Evolutionary conservation across 2,888 invertebrate species (phyloP), one percentile per base, ranked within the genome.

Genomic region (Cheilosia vulpina): DNA sequence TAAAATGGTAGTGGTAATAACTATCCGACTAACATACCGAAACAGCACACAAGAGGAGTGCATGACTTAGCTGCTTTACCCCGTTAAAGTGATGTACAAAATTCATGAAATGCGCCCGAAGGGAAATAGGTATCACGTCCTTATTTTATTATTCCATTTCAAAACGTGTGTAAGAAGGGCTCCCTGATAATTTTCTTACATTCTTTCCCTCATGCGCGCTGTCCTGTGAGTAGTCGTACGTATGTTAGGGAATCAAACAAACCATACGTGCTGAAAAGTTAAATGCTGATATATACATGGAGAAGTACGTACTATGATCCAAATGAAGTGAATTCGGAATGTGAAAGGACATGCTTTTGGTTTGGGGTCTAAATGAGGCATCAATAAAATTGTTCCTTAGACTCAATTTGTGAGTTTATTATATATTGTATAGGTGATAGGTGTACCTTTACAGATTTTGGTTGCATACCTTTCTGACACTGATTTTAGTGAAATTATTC

Each of bases 71-170:
- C 73, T 63, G 55, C 73, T 63, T 79, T 58, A 69, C 73, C 52
- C 73, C 79, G 57, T 79, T 73, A 69, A 79, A 55, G 43, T 34
- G 50, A 73, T 19, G 57, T 83, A 63, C 65, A 73, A 47, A 73
- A 73, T 79, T 75, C 73, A 79, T 69, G 69, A 60, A 68, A 55
- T 45, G 17, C 68, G 57, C 62, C 50, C 41, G 57, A 63, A 69
- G 57, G 57, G 63, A 63, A 75, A 69, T 79, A 21, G 21, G 21
- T 21, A 79, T 84, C 83, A 84, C 83, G 79, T 84, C 73, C 79
- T 79, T 84, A 79, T 84, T 84, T 84, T 84, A 84, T 79, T 84
- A 84, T 84, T 84, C 83, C 79, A 84, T 84, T 79, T 79, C 63
- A 79, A 84, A 84, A 79, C 69, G 73, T 79, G 79, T 79, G 83